A percentile compares a stretch with the other conserved stretches of the same genome.
These are phyloP conservation scores for Bombycilla garrulus DNA, from an alignment of 2,113 vertebrate genomes.

Conservation along the genomic window DNA sequence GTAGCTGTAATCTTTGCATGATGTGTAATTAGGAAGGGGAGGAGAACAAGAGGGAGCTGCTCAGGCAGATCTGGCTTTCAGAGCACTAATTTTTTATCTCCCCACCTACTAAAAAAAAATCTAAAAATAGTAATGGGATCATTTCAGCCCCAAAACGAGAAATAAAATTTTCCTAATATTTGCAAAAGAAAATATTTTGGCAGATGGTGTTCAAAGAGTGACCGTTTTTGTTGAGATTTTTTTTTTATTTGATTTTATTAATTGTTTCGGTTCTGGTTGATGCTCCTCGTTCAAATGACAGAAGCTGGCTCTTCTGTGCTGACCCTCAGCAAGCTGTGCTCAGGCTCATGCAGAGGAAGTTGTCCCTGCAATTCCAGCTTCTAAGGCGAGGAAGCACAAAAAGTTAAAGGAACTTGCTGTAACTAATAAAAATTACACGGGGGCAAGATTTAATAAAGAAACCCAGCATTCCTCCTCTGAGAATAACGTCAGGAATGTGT, in stretches of 20 bases:
- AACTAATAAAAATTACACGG: background rate
- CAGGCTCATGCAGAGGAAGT: constrained; percentile 68
- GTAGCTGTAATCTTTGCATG: too few species aligned
- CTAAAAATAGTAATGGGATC: too few species aligned
- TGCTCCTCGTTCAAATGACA: constrained; percentile 95
- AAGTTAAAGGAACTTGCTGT: background rate
- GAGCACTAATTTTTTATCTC: too few species aligned
- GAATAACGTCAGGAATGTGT: background rate
- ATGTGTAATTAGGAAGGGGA: too few species aligned
- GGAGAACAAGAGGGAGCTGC: too few species aligned
- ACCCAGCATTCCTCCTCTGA: background rate
- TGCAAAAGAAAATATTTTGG: background rate
- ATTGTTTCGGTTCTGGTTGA: constrained; percentile 74
- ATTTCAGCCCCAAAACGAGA: background rate
- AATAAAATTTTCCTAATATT: background rate
- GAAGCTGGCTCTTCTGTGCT: constrained; percentile 90
- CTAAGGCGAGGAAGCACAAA: constrained; percentile 69
- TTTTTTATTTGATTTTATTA: background rate
- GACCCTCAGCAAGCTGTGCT: constrained; percentile 61
- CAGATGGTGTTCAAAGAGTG: background rate
- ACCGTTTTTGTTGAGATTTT: background rate
- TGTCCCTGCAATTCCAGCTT: constrained; percentile 70
- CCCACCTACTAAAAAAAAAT: too few species aligned
- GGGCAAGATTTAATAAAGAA: background rate
- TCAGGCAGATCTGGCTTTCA: too few species aligned